Percentiles rank a stretch among this genome's conserved stretches.
Evolutionary conservation across 1,140 invertebrate genomes (phyloP).

Genomic region (Phymastichus coffea): DNA sequence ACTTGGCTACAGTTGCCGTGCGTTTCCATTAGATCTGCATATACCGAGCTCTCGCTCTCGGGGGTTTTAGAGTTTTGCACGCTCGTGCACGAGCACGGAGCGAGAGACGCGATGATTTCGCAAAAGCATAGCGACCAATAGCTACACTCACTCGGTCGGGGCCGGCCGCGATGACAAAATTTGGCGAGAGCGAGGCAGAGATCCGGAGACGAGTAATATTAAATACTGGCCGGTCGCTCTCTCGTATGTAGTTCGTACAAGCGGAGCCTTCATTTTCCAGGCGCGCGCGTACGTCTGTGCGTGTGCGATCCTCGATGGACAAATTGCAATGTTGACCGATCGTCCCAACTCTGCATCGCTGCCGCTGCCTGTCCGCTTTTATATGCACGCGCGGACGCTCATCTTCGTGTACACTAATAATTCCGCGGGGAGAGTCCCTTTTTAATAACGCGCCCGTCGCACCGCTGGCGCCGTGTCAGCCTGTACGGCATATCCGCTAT

Average conservation of each 20-base stretch:
- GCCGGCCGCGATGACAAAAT: conserved; percentile 45
- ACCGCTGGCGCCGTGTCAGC: neutral
- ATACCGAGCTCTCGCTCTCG: too few species aligned
- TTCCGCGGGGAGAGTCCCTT: conserved; percentile 8
- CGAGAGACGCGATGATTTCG: conserved; percentile 42
- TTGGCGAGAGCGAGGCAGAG: conserved; percentile 31
- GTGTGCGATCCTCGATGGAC: neutral
- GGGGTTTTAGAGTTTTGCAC: too few species aligned
- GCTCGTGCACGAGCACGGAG: neutral
- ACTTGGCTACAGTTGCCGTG: conserved; percentile 16
- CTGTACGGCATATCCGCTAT: too few species aligned
- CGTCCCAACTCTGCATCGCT: neutral
- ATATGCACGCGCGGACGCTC: conserved; percentile 10
- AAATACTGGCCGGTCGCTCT: conserved; percentile 41
- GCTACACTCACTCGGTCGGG: too few species aligned
- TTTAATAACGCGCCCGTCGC: neutral
- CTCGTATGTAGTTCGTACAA: conserved; percentile 8
- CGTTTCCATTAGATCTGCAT: conserved; percentile 14
- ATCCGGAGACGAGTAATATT: conserved; percentile 42
- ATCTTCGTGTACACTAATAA: conserved; percentile 19
- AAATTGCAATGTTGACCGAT: conserved; percentile 18
- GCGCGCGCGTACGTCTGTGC: neutral
- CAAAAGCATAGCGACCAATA: conserved; percentile 42
- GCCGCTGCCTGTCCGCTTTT: neutral
- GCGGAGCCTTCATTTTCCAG: conserved; percentile 41